Evolutionary conservation across 2,113 vertebrate species (phyloP), one percentile per base, ranked within the genome.

Genomic region (Eudorcas thomsonii): DNA sequence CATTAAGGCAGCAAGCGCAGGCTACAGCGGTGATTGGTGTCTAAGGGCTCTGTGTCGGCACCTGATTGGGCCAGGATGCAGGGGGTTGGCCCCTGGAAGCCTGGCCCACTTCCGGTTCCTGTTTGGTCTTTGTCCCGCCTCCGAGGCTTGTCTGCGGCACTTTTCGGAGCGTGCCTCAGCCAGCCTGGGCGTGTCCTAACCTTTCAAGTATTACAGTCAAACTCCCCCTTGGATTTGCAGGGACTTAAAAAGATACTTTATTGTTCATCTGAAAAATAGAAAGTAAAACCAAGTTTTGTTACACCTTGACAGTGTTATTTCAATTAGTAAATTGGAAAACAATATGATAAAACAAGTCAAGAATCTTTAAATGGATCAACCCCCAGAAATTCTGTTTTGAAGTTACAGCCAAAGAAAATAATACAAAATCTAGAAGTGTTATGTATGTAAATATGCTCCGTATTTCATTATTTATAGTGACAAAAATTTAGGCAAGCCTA

Each of bases 241-340:
- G 17, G 81, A 93, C 16, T 86, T 91, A 74, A 80, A 39, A n/a
- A 19, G 26, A 89, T 57, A 87, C 5, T 26, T 85, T 87, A 55
- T 92, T 86, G 3, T 94, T 96, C 15, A 33, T 28, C 67, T 95
- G 8, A 64, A 94, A 97, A 92, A 95, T 23, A 55, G 64, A 64
- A 82, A 50, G 21, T 19, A 12, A 85, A 52, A 91, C 1, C 11
- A 90, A 17, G 3, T 86, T 78, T 84, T 77, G 25, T 93, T 48
- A 52, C 23, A 89, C 6, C 5, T 96, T 62, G 17, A 67, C 15
- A 60, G 11, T 50, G 7, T 54, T 62, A 92, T 88, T 96, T 88
- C 78, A 88, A 43, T 95, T 84, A 91, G 45, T 54, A 96, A 86
- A 92, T 94, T 96, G n/a, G 28, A 96, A 90, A 92, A 64, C 13